These are phyloP conservation scores for Xylota sylvarum DNA, from an alignment of 2,888 invertebrate genomes.

Conservation along the genomic window DNA sequence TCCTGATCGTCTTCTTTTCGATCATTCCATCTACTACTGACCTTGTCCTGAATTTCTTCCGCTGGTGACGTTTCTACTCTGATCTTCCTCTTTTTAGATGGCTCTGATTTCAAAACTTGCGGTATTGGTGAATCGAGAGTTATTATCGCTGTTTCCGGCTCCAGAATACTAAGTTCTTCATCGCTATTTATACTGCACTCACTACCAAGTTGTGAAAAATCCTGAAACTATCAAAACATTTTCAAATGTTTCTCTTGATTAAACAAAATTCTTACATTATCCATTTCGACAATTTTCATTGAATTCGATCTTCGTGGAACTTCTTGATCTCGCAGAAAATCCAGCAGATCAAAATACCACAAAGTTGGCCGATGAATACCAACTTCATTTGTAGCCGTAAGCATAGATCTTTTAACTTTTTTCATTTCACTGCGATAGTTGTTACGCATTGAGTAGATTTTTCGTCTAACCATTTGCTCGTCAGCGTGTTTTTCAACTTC, in stretches of 20 bases:
- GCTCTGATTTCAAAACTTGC: neutral
- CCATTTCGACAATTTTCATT: neutral
- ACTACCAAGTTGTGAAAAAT: neutral
- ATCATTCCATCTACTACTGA: neutral
- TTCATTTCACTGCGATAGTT: neutral
- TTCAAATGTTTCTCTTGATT: neutral
- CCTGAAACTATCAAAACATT: neutral
- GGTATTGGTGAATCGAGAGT: neutral
- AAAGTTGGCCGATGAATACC: neutral
- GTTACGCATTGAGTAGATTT: neutral
- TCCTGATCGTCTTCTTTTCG: neutral
- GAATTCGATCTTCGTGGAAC: neutral
- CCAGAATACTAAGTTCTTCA: neutral
- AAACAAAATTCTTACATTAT: neutral
- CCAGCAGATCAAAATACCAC: neutral
- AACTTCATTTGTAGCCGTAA: neutral
- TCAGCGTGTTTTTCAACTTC: too few relatives aligned
- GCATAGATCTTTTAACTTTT: neutral
- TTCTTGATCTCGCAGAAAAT: neutral
- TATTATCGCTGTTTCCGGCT: neutral
- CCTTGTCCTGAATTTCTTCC: neutral
- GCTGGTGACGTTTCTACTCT: neutral
- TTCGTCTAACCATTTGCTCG: neutral
- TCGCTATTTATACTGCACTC: neutral
- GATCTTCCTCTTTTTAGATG: neutral